Conservation (phyloP, 2,113 vertebrate genomes). For the Megaleporinus macrocephalus region DNA sequence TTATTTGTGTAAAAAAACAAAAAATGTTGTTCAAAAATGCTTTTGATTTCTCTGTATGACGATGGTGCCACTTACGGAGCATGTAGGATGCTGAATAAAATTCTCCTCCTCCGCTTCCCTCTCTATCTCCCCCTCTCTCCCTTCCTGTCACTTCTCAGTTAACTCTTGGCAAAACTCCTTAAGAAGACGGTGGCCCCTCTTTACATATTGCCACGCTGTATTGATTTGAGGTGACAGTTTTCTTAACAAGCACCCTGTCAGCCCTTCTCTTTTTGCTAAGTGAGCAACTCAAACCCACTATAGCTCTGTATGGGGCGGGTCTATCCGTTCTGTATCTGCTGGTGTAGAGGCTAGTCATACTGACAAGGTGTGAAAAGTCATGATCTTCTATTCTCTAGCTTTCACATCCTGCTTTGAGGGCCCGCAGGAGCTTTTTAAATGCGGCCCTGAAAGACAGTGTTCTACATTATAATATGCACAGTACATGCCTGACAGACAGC, state of each 20-base stretch:
- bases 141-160: slow-evolving; percentile 28
- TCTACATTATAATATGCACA: slow-evolving; percentile 70
- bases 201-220: slow-evolving; percentile 43
- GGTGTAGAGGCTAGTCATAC: slow-evolving; percentile 61
- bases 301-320: slow-evolving; percentile 23
- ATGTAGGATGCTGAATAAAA: background rate
- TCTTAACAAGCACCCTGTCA: slow-evolving; percentile 31
- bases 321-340: slow-evolving; percentile 38
- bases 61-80: background rate
- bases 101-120: background rate
- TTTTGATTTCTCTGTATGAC: background rate
- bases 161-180: slow-evolving; percentile 30
- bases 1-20: background rate
- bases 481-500: slow-evolving; percentile 63
- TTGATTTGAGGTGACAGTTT: slow-evolving; percentile 48
- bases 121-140: background rate
- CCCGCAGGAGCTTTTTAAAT: slow-evolving; percentile 64
- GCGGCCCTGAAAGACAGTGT: slow-evolving; percentile 53
- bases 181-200: slow-evolving; percentile 19
- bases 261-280: slow-evolving; percentile 44
- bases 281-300: slow-evolving; percentile 39
- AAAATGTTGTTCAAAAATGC: background rate
- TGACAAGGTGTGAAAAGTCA: slow-evolving; percentile 77
- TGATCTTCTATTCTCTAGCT: slow-evolving; percentile 68
- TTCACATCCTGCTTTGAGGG: slow-evolving; percentile 75